Percentiles rank a stretch among this genome's conserved stretches.
Evolutionary conservation across 2,888 invertebrate genomes (phyloP).

Genomic region (Theretra japonica): DNA sequence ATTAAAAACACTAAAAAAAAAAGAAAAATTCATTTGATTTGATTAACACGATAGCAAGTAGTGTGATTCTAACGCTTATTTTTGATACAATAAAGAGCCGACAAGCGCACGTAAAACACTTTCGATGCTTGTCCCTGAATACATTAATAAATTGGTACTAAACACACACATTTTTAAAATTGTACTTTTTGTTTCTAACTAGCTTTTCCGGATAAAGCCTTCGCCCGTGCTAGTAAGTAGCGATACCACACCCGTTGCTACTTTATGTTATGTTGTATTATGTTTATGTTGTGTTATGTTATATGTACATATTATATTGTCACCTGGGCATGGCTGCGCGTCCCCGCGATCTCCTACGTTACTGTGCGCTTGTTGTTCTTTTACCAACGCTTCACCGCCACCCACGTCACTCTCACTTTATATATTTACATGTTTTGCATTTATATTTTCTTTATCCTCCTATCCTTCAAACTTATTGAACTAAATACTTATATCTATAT

Average conservation of each 20-base stretch:
- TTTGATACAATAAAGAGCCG: constrained; percentile 67
- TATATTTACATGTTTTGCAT: constrained; percentile 35
- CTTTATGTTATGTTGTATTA: constrained; percentile 63
- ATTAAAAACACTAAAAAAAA: constrained; percentile 37
- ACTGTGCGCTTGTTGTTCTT: constrained; percentile 85
- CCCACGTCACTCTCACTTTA: constrained; percentile 33
- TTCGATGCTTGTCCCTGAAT: constrained; percentile 69
- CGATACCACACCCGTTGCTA: constrained; percentile 77
- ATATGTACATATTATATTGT: constrained; percentile 51
- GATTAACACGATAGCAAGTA: constrained; percentile 55
- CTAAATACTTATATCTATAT: constrained; percentile 1
- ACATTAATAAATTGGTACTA: constrained; percentile 64
- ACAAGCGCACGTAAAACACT: constrained; percentile 81
- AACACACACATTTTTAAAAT: constrained; percentile 60
- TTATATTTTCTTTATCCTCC: constrained; percentile 29
- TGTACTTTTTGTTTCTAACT: constrained; percentile 83
- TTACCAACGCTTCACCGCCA: constrained; percentile 65
- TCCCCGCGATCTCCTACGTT: constrained; percentile 71
- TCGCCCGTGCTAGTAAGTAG: constrained; percentile 99
- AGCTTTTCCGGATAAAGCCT: constrained; percentile 99
- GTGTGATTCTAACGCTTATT: constrained; percentile 75
- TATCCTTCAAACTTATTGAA: not conserved
- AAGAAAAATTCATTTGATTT: constrained; percentile 39
- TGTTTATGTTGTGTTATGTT: constrained; percentile 43
- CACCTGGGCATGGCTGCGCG: constrained; percentile 82